A percentile compares a stretch with the other conserved stretches of the same genome.
phyloP scores from a whole-genome alignment of 2,113 vertebrate genomes.

The Eclectus roratus region DNA sequence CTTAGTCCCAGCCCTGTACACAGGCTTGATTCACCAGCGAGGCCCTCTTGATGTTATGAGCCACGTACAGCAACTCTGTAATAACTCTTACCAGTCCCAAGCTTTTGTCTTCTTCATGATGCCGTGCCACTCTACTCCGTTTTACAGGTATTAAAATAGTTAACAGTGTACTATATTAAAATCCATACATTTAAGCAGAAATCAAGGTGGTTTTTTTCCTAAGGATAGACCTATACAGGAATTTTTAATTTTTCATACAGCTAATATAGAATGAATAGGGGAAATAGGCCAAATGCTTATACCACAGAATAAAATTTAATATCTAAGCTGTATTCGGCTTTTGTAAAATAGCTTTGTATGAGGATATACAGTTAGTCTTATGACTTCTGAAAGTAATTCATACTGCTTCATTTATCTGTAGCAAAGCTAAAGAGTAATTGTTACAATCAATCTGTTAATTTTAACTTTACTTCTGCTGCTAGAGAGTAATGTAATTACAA shows the following conservation, averaged over 20 bases:
- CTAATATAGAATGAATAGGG: neutral
- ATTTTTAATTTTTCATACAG: neutral
- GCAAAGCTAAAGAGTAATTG: neutral
- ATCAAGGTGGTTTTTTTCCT: neutral
- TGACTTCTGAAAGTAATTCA: neutral
- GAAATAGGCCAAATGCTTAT: neutral
- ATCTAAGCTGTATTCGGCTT: neutral
- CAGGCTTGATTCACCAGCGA: conserved; percentile 91
- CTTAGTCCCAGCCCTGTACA: conserved; percentile 83
- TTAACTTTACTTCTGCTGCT: neutral
- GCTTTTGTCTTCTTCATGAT: conserved; percentile 86
- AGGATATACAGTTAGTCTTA: neutral
- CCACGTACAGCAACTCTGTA: conserved; percentile 80
- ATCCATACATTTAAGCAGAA: neutral
- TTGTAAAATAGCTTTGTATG: neutral
- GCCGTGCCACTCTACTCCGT: conserved; percentile 96
- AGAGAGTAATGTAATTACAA: neutral
- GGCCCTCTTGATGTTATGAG: conserved; percentile 91
- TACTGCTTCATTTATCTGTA: neutral
- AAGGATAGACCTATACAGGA: neutral
- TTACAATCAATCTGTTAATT: neutral
- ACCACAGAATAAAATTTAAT: neutral
- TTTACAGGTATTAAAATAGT: conserved; percentile 85
- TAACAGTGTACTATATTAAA: neutral
- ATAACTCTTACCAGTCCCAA: neutral